Evolutionary conservation across 2,113 vertebrate genomes (phyloP).

Genomic region (Redunca redunca): DNA sequence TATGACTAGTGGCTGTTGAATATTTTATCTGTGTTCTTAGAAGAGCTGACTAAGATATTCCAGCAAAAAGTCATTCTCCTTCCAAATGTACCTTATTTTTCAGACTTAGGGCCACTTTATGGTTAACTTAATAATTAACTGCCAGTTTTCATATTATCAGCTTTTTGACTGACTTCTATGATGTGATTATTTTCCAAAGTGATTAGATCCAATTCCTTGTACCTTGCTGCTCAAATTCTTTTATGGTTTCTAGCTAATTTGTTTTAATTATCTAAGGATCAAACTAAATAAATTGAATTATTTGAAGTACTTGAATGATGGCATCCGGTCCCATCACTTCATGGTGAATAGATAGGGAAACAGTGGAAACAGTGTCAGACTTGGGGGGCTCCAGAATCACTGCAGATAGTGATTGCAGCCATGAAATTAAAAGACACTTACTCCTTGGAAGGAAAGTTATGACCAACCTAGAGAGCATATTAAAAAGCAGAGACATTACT

Average conservation of each 20-base stretch:
- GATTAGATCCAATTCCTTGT: neutral
- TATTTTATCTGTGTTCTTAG: neutral
- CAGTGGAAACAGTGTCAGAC: neutral
- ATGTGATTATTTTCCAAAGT: conserved; percentile 4
- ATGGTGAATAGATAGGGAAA: neutral
- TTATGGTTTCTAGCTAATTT: neutral
- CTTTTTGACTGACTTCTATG: neutral
- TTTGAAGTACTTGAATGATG: neutral
- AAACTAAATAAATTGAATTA: conserved; percentile 7
- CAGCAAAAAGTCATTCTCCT: neutral
- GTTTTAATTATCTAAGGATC: neutral
- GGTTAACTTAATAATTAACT: neutral
- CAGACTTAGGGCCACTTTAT: neutral
- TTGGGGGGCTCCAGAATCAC: neutral
- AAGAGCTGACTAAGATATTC: neutral
- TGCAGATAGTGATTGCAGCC: neutral
- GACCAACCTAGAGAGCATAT: neutral
- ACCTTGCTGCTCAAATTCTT: neutral
- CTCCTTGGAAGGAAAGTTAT: neutral
- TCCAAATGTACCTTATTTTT: neutral
- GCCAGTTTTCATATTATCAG: neutral
- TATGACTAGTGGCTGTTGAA: neutral
- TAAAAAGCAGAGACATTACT: neutral
- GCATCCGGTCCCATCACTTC: neutral
- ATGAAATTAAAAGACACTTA: neutral